Base-by-base conservation (phyloP, 2,113 vertebrate species). In the Lamprotornis superbus region DNA sequence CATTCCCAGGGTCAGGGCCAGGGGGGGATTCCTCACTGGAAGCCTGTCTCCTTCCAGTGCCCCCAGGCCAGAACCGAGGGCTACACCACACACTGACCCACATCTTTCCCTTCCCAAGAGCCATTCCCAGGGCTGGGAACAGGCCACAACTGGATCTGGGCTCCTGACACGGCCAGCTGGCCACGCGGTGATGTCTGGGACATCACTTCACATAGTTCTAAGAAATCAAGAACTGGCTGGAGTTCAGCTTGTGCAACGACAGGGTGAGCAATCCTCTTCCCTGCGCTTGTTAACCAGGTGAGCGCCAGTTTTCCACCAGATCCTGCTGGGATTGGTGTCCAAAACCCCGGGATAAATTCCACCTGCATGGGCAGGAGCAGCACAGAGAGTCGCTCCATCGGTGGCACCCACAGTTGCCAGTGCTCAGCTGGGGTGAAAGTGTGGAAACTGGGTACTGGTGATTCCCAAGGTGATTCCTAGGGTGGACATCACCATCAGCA, bases 141-240 rank as follows among this genome's bases (percentile, higher is more conserved):
- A 21, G 88, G 95, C 85, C 65, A 59, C 79, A 24, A 3, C 92
- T 77, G 90, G 94, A 78, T 94, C 68, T 55, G 81, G 49, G 87
- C 92, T 95, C 86, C 59, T 44, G 7, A 4, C 35, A 3, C 5
- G 15, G 93, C 91, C 87, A 81, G 4, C 59, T 80, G 93, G 93
- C 2, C 6, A 28, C 0, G 10, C 21, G 18, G 50, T 55, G 86
- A 69, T 87, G 68, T 33, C 76, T 74, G 94, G 94, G 95, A 90
- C 90, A 88, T 9, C 4, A 40, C 91, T 82, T 47, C 14, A 0
- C 65, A 70, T 42, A 71, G 70, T 95, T 92, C 95, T 92, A 35
- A 83, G 96, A 94, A 95, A 81, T 52, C 23, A 11, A 68, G 91
- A 71, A 75, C 95, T 94, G 95, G 94, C 93, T 44, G 15, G 4